Conservation (phyloP, 2,113 vertebrate species). For the Trogon surrucura region DNA sequence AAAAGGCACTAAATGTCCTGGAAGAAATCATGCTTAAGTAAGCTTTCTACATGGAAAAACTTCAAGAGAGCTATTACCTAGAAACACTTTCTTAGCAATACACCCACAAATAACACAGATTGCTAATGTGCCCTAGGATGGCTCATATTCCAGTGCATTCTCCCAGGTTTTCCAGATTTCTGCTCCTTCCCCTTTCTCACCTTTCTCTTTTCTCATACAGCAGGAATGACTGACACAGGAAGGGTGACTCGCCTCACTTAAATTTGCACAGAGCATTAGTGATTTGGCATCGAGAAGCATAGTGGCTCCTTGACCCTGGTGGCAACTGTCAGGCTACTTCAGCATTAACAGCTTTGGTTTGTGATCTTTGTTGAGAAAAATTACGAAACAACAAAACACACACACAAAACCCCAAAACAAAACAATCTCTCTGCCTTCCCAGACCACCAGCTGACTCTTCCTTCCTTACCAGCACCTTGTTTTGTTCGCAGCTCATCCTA, state of each 20-base stretch:
- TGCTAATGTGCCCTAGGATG: background rate
- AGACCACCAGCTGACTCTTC: background rate
- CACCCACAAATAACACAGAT: background rate
- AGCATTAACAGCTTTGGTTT: background rate
- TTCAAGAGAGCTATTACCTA: background rate
- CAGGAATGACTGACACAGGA: background rate
- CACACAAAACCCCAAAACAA: background rate
- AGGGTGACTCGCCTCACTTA: background rate
- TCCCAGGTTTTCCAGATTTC: background rate
- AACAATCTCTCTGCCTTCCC: background rate
- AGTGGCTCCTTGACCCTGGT: background rate
- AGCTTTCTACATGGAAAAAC: background rate
- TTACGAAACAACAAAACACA: no score
- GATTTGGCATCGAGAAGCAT: background rate
- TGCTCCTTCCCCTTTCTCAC: background rate
- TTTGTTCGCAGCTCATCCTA: conserved; percentile 4
- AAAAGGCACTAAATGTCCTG: background rate
- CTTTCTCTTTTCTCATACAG: background rate
- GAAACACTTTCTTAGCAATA: conserved; percentile 5
- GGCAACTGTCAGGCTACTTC: background rate
- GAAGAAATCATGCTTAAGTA: background rate
- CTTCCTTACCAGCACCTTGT: background rate
- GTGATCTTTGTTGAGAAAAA: background rate
- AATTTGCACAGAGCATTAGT: background rate
- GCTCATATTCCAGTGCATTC: background rate